Evolutionary conservation across 1,140 invertebrate genomes (phyloP), one percentile per base, ranked within the genome.

Genomic region (Drosophila nigromelanica): DNA sequence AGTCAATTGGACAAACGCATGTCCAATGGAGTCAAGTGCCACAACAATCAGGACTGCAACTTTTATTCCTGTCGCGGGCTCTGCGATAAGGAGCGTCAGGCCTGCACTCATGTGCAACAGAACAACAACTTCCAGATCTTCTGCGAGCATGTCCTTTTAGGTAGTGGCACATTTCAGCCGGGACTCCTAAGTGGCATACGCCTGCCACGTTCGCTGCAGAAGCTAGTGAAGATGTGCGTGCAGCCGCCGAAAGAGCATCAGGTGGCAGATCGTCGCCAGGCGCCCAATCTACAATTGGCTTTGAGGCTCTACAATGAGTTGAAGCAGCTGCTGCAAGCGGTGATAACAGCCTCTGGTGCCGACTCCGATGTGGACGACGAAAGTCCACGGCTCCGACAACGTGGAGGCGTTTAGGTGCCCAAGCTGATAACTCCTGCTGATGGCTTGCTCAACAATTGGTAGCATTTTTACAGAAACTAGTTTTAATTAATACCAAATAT

Each of bases 41-140:
- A 70, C 15, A 42, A 24, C 24, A 71, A 89, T 45, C 52, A 64
- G 45, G 90, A 91, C 67, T 91, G 90, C 18, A 74, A 74, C 55
- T 91, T 76, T 50, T 77, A 90, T 37, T 74, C 83, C 52, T 91
- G 90, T 30, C 62, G 73, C 3, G 90, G 90, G 0, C 54, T 81
- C 30, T 91, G 90, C 66, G 80, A 90, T 62, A 47, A 47, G 6
- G 66, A 73, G 8, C 69, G 68, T 2, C 72, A 74, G 4, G 21
- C 70, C 21, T 91, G 90, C 70, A 81, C 61, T 3, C 79, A 83
- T 42, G 54, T 80, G 7, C 90, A 91, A 73, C 90, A 89, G 58
- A 91, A 91, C 60, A 90, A 90, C 54, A 91, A 91, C 61, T 81
- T 91, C 33, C 85, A 91, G 59, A 82, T 90, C 47, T 89, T 90